Percentiles rank a stretch among this genome's conserved stretches.
Evolutionary conservation across 2,888 invertebrate species (phyloP).

Genomic region (Drosophila bunnanda): DNA sequence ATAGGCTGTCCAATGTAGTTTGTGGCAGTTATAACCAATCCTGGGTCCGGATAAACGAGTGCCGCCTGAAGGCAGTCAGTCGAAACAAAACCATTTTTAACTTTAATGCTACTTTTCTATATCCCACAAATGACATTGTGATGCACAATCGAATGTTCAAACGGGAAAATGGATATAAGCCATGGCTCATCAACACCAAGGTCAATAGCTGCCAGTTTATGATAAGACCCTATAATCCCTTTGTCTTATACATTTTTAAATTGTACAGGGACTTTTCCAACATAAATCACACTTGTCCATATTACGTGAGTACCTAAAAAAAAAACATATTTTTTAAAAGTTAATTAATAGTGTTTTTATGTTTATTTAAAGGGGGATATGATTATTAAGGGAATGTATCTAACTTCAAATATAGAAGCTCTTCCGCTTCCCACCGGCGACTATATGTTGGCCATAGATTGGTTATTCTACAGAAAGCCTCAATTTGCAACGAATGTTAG

Average conservation of each 20-base stretch:
- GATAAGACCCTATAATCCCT: conserved; percentile 13
- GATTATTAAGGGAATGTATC: conserved; percentile 26
- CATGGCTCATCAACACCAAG: conserved; percentile 20
- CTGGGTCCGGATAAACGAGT: conserved; percentile 42
- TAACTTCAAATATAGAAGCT: neutral
- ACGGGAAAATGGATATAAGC: conserved; percentile 53
- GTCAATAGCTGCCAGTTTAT: conserved; percentile 49
- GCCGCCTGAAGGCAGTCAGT: conserved; percentile 49
- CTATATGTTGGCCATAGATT: conserved; percentile 10
- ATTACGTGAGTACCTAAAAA: neutral
- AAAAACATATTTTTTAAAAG: no score
- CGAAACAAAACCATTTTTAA: conserved; percentile 39
- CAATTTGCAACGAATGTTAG: conserved; percentile 40
- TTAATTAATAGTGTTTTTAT: neutral
- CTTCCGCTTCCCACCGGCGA: conserved; percentile 32
- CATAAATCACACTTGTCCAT: conserved; percentile 15
- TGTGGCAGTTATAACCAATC: conserved; percentile 49
- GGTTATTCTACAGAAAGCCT: conserved; percentile 23
- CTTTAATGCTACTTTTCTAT: conserved; percentile 22
- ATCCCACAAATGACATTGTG: conserved; percentile 24
- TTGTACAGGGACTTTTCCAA: conserved; percentile 7
- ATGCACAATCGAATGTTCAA: conserved; percentile 14
- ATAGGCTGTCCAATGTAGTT: conserved; percentile 47
- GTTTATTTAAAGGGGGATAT: conserved; percentile 33
- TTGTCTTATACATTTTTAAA: neutral